Evolutionary conservation across 2,888 invertebrate species (phyloP).

Genomic region (Campopleginae sp.): DNA sequence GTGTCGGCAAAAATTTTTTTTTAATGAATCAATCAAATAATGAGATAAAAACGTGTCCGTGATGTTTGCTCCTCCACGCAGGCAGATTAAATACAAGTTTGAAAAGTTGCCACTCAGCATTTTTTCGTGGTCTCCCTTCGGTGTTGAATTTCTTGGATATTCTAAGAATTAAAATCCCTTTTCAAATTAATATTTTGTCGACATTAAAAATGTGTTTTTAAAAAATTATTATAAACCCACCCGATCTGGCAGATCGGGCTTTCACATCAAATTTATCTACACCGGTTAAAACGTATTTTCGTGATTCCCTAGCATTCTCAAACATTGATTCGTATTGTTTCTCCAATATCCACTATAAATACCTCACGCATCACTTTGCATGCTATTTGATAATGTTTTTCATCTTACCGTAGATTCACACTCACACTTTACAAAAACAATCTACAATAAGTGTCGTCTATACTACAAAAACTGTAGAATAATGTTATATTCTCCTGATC

Average conservation of each 20-base stretch:
- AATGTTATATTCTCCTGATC: not conserved
- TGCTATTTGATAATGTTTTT: slow-evolving; percentile 15
- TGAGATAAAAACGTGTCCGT: too few relatives aligned
- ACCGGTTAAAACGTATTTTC: not conserved
- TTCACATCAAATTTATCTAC: not conserved
- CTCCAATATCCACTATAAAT: not conserved
- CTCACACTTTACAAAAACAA: slow-evolving; percentile 5
- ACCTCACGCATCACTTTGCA: slow-evolving; percentile 10
- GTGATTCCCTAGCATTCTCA: slow-evolving; percentile 17
- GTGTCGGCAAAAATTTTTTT: too few relatives aligned
- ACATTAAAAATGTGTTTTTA: not conserved
- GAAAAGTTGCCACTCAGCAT: not conserved
- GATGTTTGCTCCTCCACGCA: not conserved
- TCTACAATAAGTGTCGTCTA: not conserved
- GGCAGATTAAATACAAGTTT: not conserved
- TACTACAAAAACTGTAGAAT: slow-evolving; percentile 11
- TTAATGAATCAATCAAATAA: too few relatives aligned
- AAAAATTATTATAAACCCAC: not conserved
- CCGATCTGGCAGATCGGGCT: not conserved
- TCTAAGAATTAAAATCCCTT: not conserved
- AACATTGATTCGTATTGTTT: not conserved
- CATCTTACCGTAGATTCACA: slow-evolving; percentile 17
- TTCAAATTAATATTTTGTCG: not conserved
- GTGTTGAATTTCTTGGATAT: not conserved
- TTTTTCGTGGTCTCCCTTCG: not conserved